Base-by-base conservation (phyloP, 2,797 vertebrate genomes). In the Phataginus tricuspis region DNA sequence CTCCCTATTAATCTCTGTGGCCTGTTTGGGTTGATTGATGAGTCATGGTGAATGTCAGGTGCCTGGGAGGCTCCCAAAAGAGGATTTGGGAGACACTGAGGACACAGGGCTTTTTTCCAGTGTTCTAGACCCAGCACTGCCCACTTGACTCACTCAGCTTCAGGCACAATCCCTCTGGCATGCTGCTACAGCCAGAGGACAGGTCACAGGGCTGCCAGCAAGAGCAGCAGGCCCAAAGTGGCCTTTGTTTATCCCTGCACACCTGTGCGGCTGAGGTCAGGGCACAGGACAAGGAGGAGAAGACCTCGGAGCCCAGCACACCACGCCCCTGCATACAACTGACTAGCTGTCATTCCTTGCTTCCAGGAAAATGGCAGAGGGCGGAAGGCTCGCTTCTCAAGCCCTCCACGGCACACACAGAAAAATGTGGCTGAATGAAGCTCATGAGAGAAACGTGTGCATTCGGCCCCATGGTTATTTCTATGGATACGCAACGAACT, bases 161-260 rank as follows among this genome's bases (percentile, higher is more conserved):
- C 37, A 29, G 53, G 15, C 5, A 29, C 2, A 1, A 37, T 9
- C 8, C 4, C 57, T 66, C 59, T 39, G 64, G 78, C 31, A 49
- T 31, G 15, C 23, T n/a, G 18, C 4, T 37, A 1, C 29, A 25
- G 23, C 13, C 0, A 53, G 10, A 79, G 31, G 15, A 57, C 2
- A 57, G 59, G 49, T 61, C 39, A 64, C 31, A 55, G 34, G 27
- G 49, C 45, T 12, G 49, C 29, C 14, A 9, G 49, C 42, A 8
- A 29, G 15, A 27, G 34, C 27, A 49, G 29, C 57, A 68, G 49
- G 39, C 49, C 6, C 53, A 55, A 14, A 45, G 91, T 45, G 39
- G 59, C 75, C 72, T 71, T 18, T 90, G 90, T 89, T 96, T 86
- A 23, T 64, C 13, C 37, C 23, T 80, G 55, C 14, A 53, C 57